These are phyloP conservation scores for Ephestia elutella DNA, from an alignment of 1,140 invertebrate species.

Conservation along the genomic window DNA sequence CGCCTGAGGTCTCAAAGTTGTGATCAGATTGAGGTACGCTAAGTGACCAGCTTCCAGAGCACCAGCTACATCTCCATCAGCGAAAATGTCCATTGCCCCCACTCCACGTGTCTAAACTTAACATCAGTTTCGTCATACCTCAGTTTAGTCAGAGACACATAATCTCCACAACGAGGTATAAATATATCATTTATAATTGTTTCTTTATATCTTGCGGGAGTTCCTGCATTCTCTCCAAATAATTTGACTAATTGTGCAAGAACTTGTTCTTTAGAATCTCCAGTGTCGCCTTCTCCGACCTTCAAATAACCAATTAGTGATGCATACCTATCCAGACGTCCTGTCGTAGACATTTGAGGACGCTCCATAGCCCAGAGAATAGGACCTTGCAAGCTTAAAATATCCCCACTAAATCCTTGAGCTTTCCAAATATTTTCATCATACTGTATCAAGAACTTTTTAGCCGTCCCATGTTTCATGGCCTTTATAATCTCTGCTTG, in stretches of 20 bases:
- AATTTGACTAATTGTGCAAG: constrained; percentile 51
- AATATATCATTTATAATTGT: constrained; percentile 45
- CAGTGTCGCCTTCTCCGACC: constrained; percentile 23
- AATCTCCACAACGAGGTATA: constrained; percentile 55
- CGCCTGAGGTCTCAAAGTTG: constrained; percentile 57
- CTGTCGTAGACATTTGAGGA: constrained; percentile 41
- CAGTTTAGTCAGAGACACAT: constrained; percentile 31
- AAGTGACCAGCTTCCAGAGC: constrained; percentile 57
- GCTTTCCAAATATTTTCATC: constrained; percentile 48
- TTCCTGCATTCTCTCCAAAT: constrained; percentile 47
- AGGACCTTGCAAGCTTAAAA: constrained; percentile 54
- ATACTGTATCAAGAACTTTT: constrained; percentile 53
- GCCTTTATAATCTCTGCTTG: constrained; percentile 25
- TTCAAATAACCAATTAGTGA: constrained; percentile 50
- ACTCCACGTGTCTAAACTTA: constrained; percentile 35
- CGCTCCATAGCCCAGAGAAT: constrained; percentile 62
- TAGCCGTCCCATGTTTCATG: constrained; percentile 41
- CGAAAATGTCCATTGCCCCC: constrained; percentile 58
- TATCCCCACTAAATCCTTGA: constrained; percentile 57
- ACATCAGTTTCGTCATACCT: background rate
- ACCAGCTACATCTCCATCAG: constrained; percentile 54
- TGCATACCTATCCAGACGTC: constrained; percentile 34
- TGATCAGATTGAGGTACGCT: constrained; percentile 51
- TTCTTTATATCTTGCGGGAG: constrained; percentile 48
- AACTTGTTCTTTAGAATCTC: constrained; percentile 39